A percentile compares a stretch with the other conserved stretches of the same genome.
Conservation (phyloP, 1,140 invertebrate genomes). For the Ceratina australensis region DNA sequence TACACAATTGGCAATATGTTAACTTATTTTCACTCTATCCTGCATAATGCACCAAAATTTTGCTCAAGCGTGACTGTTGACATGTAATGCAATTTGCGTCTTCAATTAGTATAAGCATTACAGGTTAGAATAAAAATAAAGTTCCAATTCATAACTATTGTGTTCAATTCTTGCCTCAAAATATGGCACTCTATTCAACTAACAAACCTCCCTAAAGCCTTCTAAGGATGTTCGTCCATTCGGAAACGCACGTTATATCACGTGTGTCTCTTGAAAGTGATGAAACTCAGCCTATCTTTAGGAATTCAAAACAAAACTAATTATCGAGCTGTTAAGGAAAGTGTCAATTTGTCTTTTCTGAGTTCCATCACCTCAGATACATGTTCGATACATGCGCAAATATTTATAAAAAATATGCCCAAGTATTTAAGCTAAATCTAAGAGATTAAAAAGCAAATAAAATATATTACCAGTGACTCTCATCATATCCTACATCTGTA, state of each 20-base stretch:
- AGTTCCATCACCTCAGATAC: too few species aligned
- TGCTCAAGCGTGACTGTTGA: slow-evolving; percentile 21
- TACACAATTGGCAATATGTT: slow-evolving; percentile 54
- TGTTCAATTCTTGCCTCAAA: background rate
- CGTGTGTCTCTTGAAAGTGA: too few species aligned
- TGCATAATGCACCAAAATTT: slow-evolving; percentile 29
- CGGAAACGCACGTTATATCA: too few species aligned
- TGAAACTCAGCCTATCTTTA: too few species aligned
- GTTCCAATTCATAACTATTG: slow-evolving; percentile 28
- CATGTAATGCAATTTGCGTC: background rate
- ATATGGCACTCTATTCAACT: too few species aligned
- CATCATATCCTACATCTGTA: slow-evolving; percentile 75
- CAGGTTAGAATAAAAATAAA: slow-evolving; percentile 61
- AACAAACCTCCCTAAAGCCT: too few species aligned
- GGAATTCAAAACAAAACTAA: background rate
- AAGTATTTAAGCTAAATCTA: slow-evolving; percentile 32
- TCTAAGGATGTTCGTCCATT: too few species aligned
- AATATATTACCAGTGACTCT: slow-evolving; percentile 58
- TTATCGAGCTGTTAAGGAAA: background rate
- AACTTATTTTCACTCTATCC: slow-evolving; percentile 60
- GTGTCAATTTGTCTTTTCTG: too few species aligned
- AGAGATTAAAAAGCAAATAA: slow-evolving; percentile 24
- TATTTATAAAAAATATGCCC: too few species aligned
- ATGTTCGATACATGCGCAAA: too few species aligned
- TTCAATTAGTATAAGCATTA: slow-evolving; percentile 27